Evolutionary conservation across 1,140 invertebrate genomes (phyloP), one percentile per base, ranked within the genome.

Genomic region (Bombyx mandarina): DNA sequence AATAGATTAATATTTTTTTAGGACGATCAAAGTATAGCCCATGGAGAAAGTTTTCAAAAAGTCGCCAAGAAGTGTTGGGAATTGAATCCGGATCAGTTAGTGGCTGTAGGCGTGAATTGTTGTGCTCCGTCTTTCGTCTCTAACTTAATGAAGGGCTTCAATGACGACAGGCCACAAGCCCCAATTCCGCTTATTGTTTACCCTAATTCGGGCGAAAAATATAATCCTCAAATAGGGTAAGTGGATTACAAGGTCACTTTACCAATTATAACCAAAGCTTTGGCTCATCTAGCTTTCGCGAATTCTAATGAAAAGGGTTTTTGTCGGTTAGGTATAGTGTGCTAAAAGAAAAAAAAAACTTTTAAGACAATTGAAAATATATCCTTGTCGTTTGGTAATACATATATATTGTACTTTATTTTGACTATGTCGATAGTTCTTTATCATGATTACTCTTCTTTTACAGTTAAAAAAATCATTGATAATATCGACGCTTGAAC

Each of bases 101-200:
- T 93, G 45, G 96, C 92, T 3, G 90, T 98, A 52, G 97, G 97
- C 1, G 91, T 96, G 0, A 98, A 98, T 81, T 98, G 97, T 81
- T 89, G 95, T 57, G 81, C 86, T 45, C 88, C 88, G 1, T 86
- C 82, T n/a, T 86, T 85, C 89, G 62, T 83, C 71, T 62, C 91
- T 85, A 62, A 74, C 43, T 86, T 95, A 22, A 71, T 95, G 50
- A 83, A 84, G 58, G 89, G 89, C 10, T 87, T 93, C 65, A 89
- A 90, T 63, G 83, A 83, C 56, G 82, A 88, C 50, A 77, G 86
- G 58, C 78, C 75, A 52, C 79, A 88, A 69, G 80, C 79, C 46
- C 83, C 86, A 56, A 87, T 93, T 53, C 91, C 91, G 8, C 83
- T 94, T 10, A 90, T 96, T 67, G 92, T 93, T 6, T 95, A 95